Evolutionary conservation across 2,113 vertebrate species (phyloP).

Genomic region (Oryzias javanicus): DNA sequence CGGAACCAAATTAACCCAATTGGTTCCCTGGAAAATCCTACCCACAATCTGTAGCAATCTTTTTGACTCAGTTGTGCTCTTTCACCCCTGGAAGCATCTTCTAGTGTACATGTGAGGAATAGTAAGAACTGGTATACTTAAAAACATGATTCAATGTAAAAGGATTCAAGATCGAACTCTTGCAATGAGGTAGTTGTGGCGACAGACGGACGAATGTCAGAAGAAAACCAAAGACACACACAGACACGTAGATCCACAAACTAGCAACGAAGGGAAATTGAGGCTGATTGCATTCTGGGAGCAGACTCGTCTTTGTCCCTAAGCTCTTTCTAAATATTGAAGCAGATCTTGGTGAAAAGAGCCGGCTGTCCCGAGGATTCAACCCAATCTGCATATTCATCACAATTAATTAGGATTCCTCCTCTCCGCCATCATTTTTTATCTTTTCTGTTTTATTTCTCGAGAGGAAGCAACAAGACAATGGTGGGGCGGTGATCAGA

Average conservation of each 20-base stretch:
- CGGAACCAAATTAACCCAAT: too few relatives aligned
- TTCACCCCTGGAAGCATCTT: too few relatives aligned
- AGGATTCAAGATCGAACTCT: slow-evolving; percentile 1
- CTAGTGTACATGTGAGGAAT: too few relatives aligned
- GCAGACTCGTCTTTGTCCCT: slow-evolving; percentile 64
- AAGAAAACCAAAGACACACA: slow-evolving; percentile 10
- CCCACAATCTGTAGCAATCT: too few relatives aligned
- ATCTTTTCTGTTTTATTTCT: slow-evolving; percentile 70
- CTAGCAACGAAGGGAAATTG: slow-evolving; percentile 52
- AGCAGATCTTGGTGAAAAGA: slow-evolving; percentile 65
- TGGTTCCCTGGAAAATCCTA: too few relatives aligned
- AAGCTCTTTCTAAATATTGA: slow-evolving; percentile 74
- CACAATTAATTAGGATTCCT: slow-evolving; percentile 75
- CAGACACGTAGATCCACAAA: slow-evolving; percentile 23
- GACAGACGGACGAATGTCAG: slow-evolving; percentile 22
- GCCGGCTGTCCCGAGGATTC: slow-evolving; percentile 69
- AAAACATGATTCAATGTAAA: not conserved
- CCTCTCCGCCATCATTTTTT: slow-evolving; percentile 60
- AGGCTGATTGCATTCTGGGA: slow-evolving; percentile 64
- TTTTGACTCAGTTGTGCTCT: too few relatives aligned
- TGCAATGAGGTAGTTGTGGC: slow-evolving; percentile 13
- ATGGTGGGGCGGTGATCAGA: slow-evolving; percentile 64
- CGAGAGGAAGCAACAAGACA: slow-evolving; percentile 67
- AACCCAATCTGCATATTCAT: slow-evolving; percentile 77
- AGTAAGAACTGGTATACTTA: too few relatives aligned